Base-by-base conservation (phyloP, 2,888 invertebrate species). In the Ditylenchus weischeri region DNA sequence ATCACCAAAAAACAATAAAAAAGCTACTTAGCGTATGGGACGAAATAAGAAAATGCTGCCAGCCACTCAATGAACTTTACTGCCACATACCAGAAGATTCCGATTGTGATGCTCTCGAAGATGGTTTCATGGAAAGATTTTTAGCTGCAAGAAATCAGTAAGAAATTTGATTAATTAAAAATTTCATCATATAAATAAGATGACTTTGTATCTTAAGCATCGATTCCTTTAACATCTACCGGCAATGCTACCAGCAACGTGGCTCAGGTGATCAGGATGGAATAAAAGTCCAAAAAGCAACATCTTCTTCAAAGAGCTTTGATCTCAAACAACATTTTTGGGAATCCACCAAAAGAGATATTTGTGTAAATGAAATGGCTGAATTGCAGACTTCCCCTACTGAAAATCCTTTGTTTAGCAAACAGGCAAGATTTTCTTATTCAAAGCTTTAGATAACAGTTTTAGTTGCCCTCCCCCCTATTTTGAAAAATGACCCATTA, bases 191-290 rank as follows among this genome's bases (percentile, higher is more conserved):
- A 29, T 2, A 29, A 29, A 29, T 29, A 35, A 11, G 43, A 18
- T 50, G n/a, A 50, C 19, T 54, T 54, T 13, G 8, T 23, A 2
- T 54, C 11, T 64, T 65, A 85, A 57, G 57, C 51, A 71, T 75
- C 65, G 76, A 79, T 68, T 74, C 74, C 64, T 79, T 79, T 74
- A 79, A 79, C 66, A 54, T 79, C 19, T 77, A 78, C 59, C 76
- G 78, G 60, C 76, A 79, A 49, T 79, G 79, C 62, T 79, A 79
- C 69, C 64, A 64, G 13, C 59, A 62, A 58, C 23, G 11, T 7
- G 10, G 13, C 54, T 43, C 43, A 43, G 43, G 8, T 43, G 43
- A 43, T 15, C 11, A 43, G 15, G 43, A 43, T 43, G 43, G 5
- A 43, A 43, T 8, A 43, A 43, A 43, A 3, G 11, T 43, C 15